Percentiles rank a stretch among this genome's conserved stretches.
These are phyloP conservation scores for Clarias gariepinus DNA, from an alignment of 2,113 vertebrate genomes.

Conservation along the genomic window DNA sequence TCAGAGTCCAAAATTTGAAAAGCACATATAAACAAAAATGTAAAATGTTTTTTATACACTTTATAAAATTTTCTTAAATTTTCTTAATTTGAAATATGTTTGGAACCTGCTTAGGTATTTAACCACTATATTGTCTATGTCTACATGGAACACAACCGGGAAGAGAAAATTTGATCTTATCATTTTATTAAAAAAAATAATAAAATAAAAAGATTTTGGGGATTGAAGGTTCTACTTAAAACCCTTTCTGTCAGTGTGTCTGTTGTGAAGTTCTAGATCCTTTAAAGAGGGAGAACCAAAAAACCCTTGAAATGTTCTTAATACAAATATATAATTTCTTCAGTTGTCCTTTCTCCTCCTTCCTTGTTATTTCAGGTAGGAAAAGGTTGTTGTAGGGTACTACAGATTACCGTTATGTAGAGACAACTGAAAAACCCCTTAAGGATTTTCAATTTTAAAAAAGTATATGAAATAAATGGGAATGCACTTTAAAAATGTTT, in stretches of 20 bases:
- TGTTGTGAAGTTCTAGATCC: neutral
- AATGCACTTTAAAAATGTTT: neutral
- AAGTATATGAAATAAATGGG: neutral
- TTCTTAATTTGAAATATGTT: neutral
- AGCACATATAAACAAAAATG: neutral
- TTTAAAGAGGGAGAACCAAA: neutral
- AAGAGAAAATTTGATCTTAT: too few relatives aligned
- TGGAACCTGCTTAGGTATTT: neutral
- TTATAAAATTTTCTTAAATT: neutral
- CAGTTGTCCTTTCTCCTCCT: neutral
- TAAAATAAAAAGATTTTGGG: neutral
- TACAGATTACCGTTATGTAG: neutral
- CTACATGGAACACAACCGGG: neutral
- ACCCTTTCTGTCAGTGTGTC: neutral
- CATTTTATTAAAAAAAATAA: too few relatives aligned
- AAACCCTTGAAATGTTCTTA: too few relatives aligned
- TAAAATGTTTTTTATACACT: neutral
- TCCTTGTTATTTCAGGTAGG: neutral
- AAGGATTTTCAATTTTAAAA: neutral
- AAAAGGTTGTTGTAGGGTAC: neutral
- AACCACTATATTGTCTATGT: neutral
- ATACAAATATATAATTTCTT: neutral
- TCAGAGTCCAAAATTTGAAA: neutral
- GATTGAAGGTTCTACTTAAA: neutral
- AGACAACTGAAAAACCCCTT: neutral